phyloP scores from a whole-genome alignment of 2,113 vertebrate genomes.

The Lipophrys pholis region DNA sequence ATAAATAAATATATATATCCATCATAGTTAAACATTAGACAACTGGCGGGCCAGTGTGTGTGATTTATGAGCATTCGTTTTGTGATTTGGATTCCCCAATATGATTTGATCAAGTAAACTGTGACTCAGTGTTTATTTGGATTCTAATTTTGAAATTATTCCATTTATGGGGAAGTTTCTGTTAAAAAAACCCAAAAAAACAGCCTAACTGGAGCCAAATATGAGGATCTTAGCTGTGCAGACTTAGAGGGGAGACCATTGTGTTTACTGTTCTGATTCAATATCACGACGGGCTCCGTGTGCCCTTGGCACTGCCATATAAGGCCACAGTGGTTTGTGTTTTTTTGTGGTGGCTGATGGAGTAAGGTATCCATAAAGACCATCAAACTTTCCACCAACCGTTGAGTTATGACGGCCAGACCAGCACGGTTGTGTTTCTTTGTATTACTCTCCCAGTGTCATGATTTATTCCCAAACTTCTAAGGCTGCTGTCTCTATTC shows the following conservation, averaged over 20 bases:
- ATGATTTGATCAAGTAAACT: too few species aligned
- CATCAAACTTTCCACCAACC: constrained; percentile 72
- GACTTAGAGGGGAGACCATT: constrained; percentile 46
- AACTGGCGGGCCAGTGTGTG: background rate
- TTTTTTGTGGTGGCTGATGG: constrained; percentile 62
- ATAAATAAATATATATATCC: too few species aligned
- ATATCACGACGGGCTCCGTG: constrained; percentile 52
- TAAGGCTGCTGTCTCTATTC: constrained; percentile 55
- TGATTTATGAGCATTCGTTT: background rate
- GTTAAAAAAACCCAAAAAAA: constrained; percentile 1
- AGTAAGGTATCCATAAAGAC: constrained; percentile 74
- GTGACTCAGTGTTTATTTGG: constrained; percentile 1
- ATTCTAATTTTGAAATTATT: constrained; percentile 4
- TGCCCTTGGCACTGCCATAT: constrained; percentile 70
- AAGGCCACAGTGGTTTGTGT: constrained; percentile 65
- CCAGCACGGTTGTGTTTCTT: constrained; percentile 58
- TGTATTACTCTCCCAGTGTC: constrained; percentile 53
- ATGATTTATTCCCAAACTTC: constrained; percentile 61
- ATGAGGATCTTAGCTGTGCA: constrained; percentile 32
- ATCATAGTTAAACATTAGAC: too few species aligned
- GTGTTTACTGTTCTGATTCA: constrained; percentile 68
- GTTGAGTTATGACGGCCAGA: constrained; percentile 69
- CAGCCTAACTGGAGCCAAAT: constrained; percentile 23
- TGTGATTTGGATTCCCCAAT: background rate
- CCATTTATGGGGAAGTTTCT: background rate